Evolutionary conservation across 2,113 vertebrate genomes (phyloP).

Genomic region (Eptesicus fuscus): DNA sequence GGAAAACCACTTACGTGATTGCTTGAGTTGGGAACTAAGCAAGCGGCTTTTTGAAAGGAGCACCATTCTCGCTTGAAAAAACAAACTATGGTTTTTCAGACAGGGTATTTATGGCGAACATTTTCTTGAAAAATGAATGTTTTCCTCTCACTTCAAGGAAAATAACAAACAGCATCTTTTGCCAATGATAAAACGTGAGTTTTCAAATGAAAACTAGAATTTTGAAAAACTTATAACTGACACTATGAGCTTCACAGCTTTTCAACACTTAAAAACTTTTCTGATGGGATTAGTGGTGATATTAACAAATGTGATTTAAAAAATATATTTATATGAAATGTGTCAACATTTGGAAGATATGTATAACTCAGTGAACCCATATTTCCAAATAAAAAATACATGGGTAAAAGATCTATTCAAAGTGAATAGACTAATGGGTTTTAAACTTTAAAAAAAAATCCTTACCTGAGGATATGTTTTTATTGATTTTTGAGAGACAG

Average conservation of each 20-base stretch:
- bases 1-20: neutral
- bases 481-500: neutral
- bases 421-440: neutral
- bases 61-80: neutral
- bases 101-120: neutral
- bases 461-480: neutral
- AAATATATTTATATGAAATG: neutral
- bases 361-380: neutral
- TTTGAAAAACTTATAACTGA: neutral
- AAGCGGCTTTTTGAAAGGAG: neutral
- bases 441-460: neutral
- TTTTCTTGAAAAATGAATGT: slow-evolving; percentile 28
- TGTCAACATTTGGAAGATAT: neutral
- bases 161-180: neutral
- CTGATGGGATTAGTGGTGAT: neutral
- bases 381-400: slow-evolving; percentile 8
- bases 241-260: neutral
- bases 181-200: neutral
- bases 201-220: slow-evolving; percentile 25
- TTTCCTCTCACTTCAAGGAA: slow-evolving; percentile 37
- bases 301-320: neutral
- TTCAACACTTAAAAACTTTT: neutral
- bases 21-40: neutral
- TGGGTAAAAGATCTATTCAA: neutral
- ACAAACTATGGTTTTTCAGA: neutral